Conservation (phyloP, 2,888 invertebrate genomes). For the Orthosia incerta region DNA sequence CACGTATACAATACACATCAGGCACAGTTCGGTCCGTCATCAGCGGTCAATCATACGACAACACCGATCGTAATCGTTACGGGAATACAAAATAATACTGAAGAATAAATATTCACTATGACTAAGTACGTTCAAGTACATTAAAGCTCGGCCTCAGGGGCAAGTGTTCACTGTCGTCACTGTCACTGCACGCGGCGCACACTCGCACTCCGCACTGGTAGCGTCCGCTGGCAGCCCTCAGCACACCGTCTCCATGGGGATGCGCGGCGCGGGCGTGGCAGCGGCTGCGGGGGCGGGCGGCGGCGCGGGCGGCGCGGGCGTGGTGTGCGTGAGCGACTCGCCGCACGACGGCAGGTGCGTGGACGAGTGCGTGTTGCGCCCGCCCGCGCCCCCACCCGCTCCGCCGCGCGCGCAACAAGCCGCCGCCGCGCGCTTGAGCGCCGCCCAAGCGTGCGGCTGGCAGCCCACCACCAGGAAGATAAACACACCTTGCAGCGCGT, state of each 20-base stretch:
- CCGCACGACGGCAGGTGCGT: conserved; percentile 96
- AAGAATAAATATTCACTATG: conserved; percentile 81
- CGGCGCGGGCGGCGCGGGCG: conserved; percentile 91
- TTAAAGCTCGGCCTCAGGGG: conserved; percentile 67
- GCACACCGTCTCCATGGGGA: conserved; percentile 92
- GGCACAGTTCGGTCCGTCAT: conserved; percentile 43
- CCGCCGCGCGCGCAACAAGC: conserved; percentile 90
- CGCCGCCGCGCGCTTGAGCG: conserved; percentile 80
- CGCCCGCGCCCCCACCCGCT: conserved; percentile 79
- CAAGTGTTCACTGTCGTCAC: conserved; percentile 31
- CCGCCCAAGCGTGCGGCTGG: conserved; percentile 94
- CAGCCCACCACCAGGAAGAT: conserved; percentile 97
- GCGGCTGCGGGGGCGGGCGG: conserved; percentile 84
- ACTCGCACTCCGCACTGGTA: not conserved
- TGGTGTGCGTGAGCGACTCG: conserved; percentile 94
- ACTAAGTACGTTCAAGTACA: conserved; percentile 69
- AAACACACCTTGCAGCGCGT: conserved; percentile 96
- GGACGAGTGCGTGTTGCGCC: conserved; percentile 92
- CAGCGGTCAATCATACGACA: conserved; percentile 61
- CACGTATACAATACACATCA: conserved; percentile 53
- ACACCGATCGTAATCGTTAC: conserved; percentile 77
- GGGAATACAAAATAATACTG: conserved; percentile 88
- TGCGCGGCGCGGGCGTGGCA: conserved; percentile 85
- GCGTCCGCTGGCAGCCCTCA: conserved; percentile 72
- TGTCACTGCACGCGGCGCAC: conserved; percentile 42